phyloP scores from a whole-genome alignment of 2,113 vertebrate species.

The Malurus cyaneus region DNA sequence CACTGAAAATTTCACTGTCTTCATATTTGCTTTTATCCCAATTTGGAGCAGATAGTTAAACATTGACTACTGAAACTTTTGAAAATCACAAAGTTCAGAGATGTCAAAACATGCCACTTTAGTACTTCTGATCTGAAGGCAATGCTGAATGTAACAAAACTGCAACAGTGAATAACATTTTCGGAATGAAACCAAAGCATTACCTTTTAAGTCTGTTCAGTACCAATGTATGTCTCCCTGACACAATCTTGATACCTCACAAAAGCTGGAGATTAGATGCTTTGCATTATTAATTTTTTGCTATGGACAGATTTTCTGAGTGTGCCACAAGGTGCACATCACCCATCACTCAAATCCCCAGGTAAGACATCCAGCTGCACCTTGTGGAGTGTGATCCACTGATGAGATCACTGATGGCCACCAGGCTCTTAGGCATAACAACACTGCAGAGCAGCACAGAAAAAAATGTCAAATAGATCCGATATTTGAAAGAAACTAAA shows the following conservation, averaged over 20 bases:
- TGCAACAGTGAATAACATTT: background rate
- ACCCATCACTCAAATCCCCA: rapidly evolving
- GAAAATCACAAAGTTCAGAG: conserved; percentile 51
- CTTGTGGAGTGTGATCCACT: background rate
- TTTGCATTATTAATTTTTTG: background rate
- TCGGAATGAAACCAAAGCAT: conserved; percentile 26
- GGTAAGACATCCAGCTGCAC: background rate
- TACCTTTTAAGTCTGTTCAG: background rate
- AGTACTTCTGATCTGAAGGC: conserved; percentile 48
- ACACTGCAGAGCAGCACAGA: background rate
- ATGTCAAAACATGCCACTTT: conserved; percentile 52
- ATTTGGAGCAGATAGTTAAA: conserved; percentile 39
- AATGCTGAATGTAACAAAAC: conserved; percentile 38
- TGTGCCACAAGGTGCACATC: background rate
- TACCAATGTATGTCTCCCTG: background rate
- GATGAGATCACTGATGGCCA: background rate
- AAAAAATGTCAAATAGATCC: background rate
- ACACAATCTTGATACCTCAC: background rate
- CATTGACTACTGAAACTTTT: conserved; percentile 39
- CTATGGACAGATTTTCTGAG: background rate
- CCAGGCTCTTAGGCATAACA: background rate
- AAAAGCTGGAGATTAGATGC: background rate
- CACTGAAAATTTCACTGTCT: conserved; percentile 54
- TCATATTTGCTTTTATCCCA: conserved; percentile 57
- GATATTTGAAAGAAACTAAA: background rate